phyloP scores from a whole-genome alignment of 2,888 invertebrate genomes.

The Drosophila putrida region DNA sequence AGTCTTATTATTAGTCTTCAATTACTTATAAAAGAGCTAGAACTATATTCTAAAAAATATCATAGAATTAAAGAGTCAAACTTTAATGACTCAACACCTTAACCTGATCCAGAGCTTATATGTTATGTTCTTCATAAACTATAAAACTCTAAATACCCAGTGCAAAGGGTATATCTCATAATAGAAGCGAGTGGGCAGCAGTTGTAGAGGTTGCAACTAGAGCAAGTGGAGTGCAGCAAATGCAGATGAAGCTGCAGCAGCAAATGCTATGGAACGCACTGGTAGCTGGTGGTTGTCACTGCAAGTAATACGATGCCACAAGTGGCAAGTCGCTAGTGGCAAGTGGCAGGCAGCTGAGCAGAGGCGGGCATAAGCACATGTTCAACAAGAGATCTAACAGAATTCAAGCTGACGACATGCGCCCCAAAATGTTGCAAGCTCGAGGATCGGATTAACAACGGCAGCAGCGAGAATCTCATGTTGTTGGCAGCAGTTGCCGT shows the following conservation, averaged over 20 bases:
- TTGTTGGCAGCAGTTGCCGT: neutral
- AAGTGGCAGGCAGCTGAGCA: slow-evolving; percentile 21
- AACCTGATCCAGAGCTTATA: too few relatives aligned
- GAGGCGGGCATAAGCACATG: slow-evolving; percentile 73
- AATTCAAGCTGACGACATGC: slow-evolving; percentile 53
- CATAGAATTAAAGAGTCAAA: too few relatives aligned
- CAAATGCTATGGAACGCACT: slow-evolving; percentile 56
- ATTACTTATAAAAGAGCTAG: too few relatives aligned
- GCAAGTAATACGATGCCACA: slow-evolving; percentile 57
- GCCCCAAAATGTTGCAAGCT: slow-evolving; percentile 22
- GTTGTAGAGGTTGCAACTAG: slow-evolving; percentile 25
- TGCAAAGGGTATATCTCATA: neutral
- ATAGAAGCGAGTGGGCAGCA: slow-evolving; percentile 59
- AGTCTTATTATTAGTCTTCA: too few relatives aligned
- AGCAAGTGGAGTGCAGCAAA: slow-evolving; percentile 29
- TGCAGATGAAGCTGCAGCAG: slow-evolving; percentile 43
- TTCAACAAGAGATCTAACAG: slow-evolving; percentile 66
- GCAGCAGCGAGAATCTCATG: neutral
- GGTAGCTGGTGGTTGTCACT: slow-evolving; percentile 73
- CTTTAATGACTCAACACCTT: too few relatives aligned
- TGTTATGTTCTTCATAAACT: too few relatives aligned
- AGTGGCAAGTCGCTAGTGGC: slow-evolving; percentile 29
- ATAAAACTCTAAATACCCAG: neutral
- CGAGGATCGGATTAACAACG: slow-evolving; percentile 30
- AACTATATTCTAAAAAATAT: too few relatives aligned